Percentiles rank a stretch among this genome's conserved stretches.
Conservation (phyloP, 2,113 vertebrate genomes). For the Engraulis encrasicolus region DNA sequence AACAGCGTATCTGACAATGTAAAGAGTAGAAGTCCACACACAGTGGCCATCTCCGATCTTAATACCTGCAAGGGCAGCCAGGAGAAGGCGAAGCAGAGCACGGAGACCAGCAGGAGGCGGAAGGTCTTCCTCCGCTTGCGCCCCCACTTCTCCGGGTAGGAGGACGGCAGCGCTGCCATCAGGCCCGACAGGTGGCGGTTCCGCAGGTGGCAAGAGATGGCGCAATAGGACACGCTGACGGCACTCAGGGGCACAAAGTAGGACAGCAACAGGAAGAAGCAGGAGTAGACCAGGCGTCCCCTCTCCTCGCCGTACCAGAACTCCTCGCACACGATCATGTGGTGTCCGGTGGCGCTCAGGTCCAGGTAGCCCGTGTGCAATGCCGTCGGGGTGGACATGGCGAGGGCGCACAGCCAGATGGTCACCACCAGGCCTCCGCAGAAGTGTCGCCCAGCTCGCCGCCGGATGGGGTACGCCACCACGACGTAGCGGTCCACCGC, state of each 20-base stretch:
- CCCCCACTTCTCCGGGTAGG: slow-evolving; percentile 74
- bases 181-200: slow-evolving; percentile 70
- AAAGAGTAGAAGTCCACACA: too few relatives aligned
- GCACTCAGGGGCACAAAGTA: slow-evolving; percentile 83
- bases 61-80: slow-evolving; percentile 90
- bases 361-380: slow-evolving; percentile 83
- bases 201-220: slow-evolving; percentile 79
- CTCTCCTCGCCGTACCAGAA: slow-evolving; percentile 80
- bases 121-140: slow-evolving; percentile 83
- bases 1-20: too few relatives aligned
- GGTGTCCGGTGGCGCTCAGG: slow-evolving; percentile 75
- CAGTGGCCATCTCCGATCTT: too few relatives aligned
- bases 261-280: slow-evolving; percentile 81
- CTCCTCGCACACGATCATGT: slow-evolving; percentile 87
- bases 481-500: slow-evolving; percentile 85
- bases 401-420: slow-evolving; percentile 81
- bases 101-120: slow-evolving; percentile 77
- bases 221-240: slow-evolving; percentile 82
- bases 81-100: slow-evolving; percentile 83
- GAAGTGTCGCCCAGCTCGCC: slow-evolving; percentile 73
- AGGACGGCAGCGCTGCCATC: slow-evolving; percentile 63
- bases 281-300: slow-evolving; percentile 81
- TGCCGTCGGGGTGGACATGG: slow-evolving; percentile 72
- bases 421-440: slow-evolving; percentile 72
- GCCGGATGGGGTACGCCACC: slow-evolving; percentile 81